Percentiles rank a stretch among this genome's conserved stretches.
These are phyloP conservation scores for Andrena flavipes DNA, from an alignment of 2,888 invertebrate genomes.

Conservation along the genomic window DNA sequence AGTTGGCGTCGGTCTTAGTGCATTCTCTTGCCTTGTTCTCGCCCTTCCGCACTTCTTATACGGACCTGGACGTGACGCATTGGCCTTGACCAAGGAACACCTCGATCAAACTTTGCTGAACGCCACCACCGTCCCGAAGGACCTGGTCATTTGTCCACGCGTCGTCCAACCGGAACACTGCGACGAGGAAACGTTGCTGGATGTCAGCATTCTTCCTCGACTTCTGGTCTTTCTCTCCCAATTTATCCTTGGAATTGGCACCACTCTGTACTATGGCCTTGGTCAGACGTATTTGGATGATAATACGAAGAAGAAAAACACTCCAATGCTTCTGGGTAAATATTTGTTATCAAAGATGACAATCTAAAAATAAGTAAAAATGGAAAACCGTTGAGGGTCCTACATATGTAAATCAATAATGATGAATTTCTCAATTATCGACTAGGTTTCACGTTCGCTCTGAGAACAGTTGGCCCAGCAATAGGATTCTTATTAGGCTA, in stretches of 20 bases:
- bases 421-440: not conserved
- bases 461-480: constrained; percentile 87
- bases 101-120: constrained; percentile 79
- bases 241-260: constrained; percentile 89
- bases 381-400: not conserved
- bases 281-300: constrained; percentile 90
- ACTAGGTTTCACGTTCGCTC: constrained; percentile 85
- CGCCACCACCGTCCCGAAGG: constrained; percentile 67
- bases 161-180: constrained; percentile 83
- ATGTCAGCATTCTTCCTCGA: constrained; percentile 85
- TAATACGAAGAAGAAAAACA: constrained; percentile 88
- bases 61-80: constrained; percentile 87
- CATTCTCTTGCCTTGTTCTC: constrained; percentile 87
- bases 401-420: not conserved
- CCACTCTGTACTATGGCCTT: constrained; percentile 88
- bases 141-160: constrained; percentile 77
- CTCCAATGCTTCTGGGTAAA: constrained; percentile 87
- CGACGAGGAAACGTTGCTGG: constrained; percentile 83
- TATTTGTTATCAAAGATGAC: not conserved
- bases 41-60: constrained; percentile 88
- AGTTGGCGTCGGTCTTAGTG: constrained; percentile 87
- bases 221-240: constrained; percentile 89
- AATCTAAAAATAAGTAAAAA: not conserved
- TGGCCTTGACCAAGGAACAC: constrained; percentile 85
- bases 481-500: constrained; percentile 87